phyloP scores from a whole-genome alignment of 2,113 vertebrate species.

The Desmodus rotundus region DNA sequence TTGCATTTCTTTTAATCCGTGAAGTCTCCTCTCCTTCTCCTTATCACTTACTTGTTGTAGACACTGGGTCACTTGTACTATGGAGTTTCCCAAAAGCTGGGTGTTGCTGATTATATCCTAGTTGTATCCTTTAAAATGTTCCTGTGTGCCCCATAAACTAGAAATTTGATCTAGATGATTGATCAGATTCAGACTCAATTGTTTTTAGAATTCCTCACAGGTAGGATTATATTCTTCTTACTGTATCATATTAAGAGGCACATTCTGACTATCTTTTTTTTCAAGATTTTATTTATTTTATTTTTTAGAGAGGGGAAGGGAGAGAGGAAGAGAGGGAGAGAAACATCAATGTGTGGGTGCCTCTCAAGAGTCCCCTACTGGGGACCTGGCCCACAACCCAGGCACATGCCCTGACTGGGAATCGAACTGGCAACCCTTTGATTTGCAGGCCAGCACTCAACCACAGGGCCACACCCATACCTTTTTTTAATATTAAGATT shows the following conservation, averaged over 20 bases:
- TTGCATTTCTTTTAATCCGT: background rate
- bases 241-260: background rate
- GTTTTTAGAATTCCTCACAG: constrained; percentile 9
- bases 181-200: background rate
- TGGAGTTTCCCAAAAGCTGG: background rate
- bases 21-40: background rate
- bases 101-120: background rate
- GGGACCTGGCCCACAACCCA: too few species aligned
- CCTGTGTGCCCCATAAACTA: background rate
- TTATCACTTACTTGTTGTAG: background rate
- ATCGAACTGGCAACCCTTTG: too few species aligned
- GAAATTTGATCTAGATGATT: constrained; percentile 1
- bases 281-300: too few species aligned
- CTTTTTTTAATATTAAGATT: background rate
- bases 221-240: background rate
- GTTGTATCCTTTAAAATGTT: constrained; percentile 25
- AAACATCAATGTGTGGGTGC: too few species aligned
- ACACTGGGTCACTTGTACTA: background rate
- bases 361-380: too few species aligned
- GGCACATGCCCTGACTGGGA: too few species aligned
- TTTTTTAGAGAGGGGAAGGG: too few species aligned
- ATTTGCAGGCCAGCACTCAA: too few species aligned
- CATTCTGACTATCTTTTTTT: background rate
- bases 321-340: too few species aligned
- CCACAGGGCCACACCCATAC: background rate